Percentiles rank a stretch among this genome's conserved stretches.
Conservation (phyloP, 1,140 invertebrate species). For the Melanaphis sacchari region DNA sequence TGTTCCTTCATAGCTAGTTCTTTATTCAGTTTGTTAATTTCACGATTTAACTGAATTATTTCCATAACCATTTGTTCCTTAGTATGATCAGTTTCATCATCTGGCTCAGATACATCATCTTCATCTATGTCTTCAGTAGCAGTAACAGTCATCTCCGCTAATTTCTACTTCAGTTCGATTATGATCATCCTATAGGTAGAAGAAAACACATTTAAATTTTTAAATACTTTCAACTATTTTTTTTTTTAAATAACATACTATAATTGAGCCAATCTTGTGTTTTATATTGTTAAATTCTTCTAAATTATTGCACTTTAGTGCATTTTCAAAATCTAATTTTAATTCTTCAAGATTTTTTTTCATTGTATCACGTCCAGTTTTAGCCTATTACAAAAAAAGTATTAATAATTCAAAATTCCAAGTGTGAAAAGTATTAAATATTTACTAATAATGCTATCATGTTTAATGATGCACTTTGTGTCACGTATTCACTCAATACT, state of each 20-base stretch:
- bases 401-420: neutral
- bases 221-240: neutral
- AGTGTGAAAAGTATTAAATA: neutral
- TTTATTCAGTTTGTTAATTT: conserved; percentile 69
- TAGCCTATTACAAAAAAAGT: conserved; percentile 1
- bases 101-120: conserved; percentile 60
- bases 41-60: conserved; percentile 65
- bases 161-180: conserved; percentile 68
- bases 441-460: conserved; percentile 50
- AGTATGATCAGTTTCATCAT: conserved; percentile 67
- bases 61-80: conserved; percentile 72
- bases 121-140: conserved; percentile 59
- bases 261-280: conserved; percentile 19
- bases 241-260: conserved; percentile 1
- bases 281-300: conserved; percentile 49
- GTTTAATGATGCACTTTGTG: conserved; percentile 47
- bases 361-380: conserved; percentile 53
- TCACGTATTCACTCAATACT: conserved; percentile 54
- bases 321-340: conserved; percentile 46
- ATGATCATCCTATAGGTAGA: conserved; percentile 65
- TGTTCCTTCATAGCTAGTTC: conserved; percentile 79
- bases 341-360: conserved; percentile 51
- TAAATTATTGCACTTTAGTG: conserved; percentile 17
- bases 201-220: neutral
- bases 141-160: conserved; percentile 65